phyloP scores from a whole-genome alignment of 2,113 vertebrate species.

The Paracanthobrama guichenoti region DNA sequence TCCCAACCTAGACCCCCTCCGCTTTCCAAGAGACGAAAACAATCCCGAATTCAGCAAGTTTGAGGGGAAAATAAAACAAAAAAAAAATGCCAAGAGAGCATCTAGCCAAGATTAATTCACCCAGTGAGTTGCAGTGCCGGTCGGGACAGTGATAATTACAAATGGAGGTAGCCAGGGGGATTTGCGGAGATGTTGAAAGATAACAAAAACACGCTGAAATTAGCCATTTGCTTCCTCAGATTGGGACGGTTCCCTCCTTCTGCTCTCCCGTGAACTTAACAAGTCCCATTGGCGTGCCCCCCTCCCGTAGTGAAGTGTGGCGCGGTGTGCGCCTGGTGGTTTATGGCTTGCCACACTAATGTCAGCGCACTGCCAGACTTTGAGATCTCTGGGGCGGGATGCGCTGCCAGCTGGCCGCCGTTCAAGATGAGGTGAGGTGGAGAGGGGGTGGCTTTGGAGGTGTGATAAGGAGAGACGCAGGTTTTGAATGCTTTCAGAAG shows the following conservation, averaged over 20 bases:
- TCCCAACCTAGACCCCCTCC: slow-evolving; percentile 10
- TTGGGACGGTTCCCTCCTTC: slow-evolving; percentile 32
- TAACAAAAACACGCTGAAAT: slow-evolving; percentile 57
- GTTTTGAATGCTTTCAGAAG: slow-evolving; percentile 40
- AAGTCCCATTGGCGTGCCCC: slow-evolving; percentile 30
- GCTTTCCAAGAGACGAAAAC: slow-evolving; percentile 28
- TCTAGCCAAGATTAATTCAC: slow-evolving; percentile 58
- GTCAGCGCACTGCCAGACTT: slow-evolving; percentile 48
- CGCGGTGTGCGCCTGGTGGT: slow-evolving; percentile 14
- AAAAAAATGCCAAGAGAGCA: slow-evolving; percentile 18
- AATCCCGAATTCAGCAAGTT: slow-evolving; percentile 34
- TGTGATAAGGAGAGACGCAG: slow-evolving; percentile 47
- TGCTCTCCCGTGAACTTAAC: slow-evolving; percentile 48
- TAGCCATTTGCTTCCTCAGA: slow-evolving; percentile 45
- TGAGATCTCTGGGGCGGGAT: slow-evolving; percentile 47
- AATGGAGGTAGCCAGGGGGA: slow-evolving; percentile 50
- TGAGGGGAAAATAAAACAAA: neutral
- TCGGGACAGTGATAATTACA: slow-evolving; percentile 53
- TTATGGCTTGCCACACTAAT: slow-evolving; percentile 48
- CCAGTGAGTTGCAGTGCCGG: slow-evolving; percentile 48
- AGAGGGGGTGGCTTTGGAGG: neutral
- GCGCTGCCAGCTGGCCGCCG: slow-evolving; percentile 53
- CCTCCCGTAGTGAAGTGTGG: neutral
- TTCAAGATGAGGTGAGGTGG: slow-evolving; percentile 33
- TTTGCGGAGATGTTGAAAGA: slow-evolving; percentile 54